Evolutionary conservation across 2,113 vertebrate species (phyloP).

Genomic region (Upupa epops): DNA sequence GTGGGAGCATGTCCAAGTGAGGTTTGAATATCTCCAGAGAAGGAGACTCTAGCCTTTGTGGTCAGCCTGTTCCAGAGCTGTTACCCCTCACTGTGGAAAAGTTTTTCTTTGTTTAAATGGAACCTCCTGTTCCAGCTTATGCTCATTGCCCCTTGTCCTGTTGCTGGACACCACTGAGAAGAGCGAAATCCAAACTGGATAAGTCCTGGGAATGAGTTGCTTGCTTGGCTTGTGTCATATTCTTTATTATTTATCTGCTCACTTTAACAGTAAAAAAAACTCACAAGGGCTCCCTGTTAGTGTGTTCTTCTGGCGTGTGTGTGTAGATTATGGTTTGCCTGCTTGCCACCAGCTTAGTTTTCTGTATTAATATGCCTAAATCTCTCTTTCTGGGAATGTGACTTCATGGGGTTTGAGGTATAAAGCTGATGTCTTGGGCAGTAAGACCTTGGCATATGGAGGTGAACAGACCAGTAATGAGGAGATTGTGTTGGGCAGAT

Average conservation of each 20-base stretch:
- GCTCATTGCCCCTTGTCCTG: too few species aligned
- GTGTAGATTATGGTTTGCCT: background rate
- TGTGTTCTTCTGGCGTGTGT: background rate
- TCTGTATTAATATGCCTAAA: background rate
- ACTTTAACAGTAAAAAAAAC: background rate
- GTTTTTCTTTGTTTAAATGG: too few species aligned
- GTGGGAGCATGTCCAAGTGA: too few species aligned
- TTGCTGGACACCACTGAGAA: too few species aligned
- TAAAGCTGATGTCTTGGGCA: background rate
- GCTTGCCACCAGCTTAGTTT: background rate
- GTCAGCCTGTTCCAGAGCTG: too few species aligned
- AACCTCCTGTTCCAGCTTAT: too few species aligned
- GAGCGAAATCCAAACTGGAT: background rate
- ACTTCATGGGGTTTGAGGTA: background rate
- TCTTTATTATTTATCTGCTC: rapidly evolving
- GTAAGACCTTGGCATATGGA: slow-evolving; percentile 3
- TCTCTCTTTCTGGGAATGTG: background rate
- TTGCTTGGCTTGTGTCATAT: background rate
- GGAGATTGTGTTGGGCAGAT: background rate
- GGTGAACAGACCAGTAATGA: background rate
- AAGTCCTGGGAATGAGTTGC: background rate
- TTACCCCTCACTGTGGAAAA: too few species aligned
- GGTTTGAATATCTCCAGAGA: too few species aligned
- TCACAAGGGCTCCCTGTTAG: background rate
- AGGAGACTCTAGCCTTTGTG: too few species aligned